These are phyloP conservation scores for Lampris megalopsis DNA, from an alignment of 2,113 vertebrate genomes.

Conservation along the genomic window DNA sequence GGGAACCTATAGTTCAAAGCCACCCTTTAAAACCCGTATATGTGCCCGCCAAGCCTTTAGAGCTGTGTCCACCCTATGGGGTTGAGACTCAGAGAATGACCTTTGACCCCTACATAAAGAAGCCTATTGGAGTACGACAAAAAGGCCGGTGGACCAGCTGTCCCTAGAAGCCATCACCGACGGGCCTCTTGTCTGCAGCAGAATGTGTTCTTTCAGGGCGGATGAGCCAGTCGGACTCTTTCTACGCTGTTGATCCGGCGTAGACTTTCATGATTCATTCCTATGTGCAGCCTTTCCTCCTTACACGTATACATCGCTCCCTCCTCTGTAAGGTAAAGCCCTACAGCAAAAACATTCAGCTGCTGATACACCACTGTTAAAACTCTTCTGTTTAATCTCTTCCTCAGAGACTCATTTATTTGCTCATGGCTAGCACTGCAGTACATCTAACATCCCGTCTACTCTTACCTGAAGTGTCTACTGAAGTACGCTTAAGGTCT, in stretches of 20 bases:
- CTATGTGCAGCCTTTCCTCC: background rate
- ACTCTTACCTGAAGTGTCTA: slow-evolving; percentile 7
- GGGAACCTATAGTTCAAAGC: slow-evolving; percentile 33
- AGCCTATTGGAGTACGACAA: slow-evolving; percentile 44
- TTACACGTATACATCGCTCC: background rate
- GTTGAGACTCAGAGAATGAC: slow-evolving; percentile 37
- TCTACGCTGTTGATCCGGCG: background rate
- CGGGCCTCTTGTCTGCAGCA: slow-evolving; percentile 14
- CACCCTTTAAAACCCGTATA: slow-evolving; percentile 32
- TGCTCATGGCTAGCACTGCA: background rate
- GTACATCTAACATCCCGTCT: slow-evolving; percentile 9
- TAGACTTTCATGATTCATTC: slow-evolving; percentile 1
- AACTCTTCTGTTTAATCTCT: no score
- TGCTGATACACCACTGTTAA: no score
- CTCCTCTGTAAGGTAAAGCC: no score
- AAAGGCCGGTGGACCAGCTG: slow-evolving; percentile 57
- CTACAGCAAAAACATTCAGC: no score
- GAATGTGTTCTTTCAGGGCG: background rate
- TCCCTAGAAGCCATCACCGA: slow-evolving; percentile 16
- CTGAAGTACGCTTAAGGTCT: background rate
- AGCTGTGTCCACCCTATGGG: slow-evolving; percentile 21
- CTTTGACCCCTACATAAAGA: slow-evolving; percentile 53
- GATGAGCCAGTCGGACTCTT: background rate
- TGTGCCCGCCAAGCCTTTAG: slow-evolving; percentile 15
- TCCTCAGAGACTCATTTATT: background rate